Percentiles rank a stretch among this genome's conserved stretches.
phyloP scores from a whole-genome alignment of 2,888 invertebrate genomes.

The Malthinus flaveolus region DNA sequence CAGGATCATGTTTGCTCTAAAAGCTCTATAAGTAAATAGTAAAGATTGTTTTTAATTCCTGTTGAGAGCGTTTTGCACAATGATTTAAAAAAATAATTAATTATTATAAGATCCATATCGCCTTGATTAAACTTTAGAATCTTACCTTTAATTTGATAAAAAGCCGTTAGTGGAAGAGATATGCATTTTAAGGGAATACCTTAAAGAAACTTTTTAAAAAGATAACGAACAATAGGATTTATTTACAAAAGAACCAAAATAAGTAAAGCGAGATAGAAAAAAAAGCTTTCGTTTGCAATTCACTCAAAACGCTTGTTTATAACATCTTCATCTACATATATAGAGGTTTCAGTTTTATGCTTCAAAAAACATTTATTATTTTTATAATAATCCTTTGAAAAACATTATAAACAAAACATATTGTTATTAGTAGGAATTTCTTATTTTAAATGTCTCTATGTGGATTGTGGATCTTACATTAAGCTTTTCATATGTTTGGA shows the following conservation, averaged over 20 bases:
- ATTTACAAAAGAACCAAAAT: conserved; percentile 18
- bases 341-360: conserved; percentile 20
- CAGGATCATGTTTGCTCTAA: too few species aligned
- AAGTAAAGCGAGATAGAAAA: conserved; percentile 17
- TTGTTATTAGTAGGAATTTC: conserved; percentile 14
- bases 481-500: conserved; percentile 18
- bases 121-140: conserved; percentile 1
- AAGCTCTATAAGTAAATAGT: too few species aligned
- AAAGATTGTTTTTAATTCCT: too few species aligned
- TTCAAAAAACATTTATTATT: conserved; percentile 18
- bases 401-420: conserved; percentile 17
- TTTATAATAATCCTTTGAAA: conserved; percentile 7
- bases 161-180: conserved; percentile 12
- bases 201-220: conserved; percentile 10
- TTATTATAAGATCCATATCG: not conserved
- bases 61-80: too few species aligned
- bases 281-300: conserved; percentile 10
- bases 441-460: conserved; percentile 16
- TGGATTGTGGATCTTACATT: conserved; percentile 19
- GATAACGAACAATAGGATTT: conserved; percentile 21
- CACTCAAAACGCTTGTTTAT: conserved; percentile 21
- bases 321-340: conserved; percentile 22
- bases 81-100: not conserved
- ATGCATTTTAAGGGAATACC: conserved; percentile 15
- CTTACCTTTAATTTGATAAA: conserved; percentile 10